phyloP scores from a whole-genome alignment of 1,140 invertebrate genomes.

The Dolichoris vasculosae region DNA sequence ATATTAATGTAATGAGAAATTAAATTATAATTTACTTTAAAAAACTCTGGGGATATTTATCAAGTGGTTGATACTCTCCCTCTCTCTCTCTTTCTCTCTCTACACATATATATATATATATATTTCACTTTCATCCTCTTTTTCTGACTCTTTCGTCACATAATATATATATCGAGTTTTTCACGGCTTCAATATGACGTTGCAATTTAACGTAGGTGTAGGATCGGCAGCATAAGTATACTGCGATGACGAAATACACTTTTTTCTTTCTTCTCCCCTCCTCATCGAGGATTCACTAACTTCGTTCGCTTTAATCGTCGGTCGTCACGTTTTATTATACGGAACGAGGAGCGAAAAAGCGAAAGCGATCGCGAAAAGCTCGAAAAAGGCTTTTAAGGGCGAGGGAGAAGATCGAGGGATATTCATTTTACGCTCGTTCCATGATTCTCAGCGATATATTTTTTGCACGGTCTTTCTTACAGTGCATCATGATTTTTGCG shows the following conservation, averaged over 20 bases:
- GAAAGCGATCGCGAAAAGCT: constrained; percentile 38
- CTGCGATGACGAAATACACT: not conserved
- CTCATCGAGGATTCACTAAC: not conserved
- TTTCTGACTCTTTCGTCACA: not conserved
- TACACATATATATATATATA: too few relatives aligned
- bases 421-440: constrained; percentile 54
- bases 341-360: constrained; percentile 37
- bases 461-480: constrained; percentile 40
- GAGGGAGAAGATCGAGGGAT: constrained; percentile 30
- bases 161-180: constrained; percentile 21
- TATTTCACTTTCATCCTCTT: not conserved
- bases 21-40: not conserved
- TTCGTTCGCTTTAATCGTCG: constrained; percentile 33
- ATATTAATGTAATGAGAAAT: not conserved
- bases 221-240: not conserved
- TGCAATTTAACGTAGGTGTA: constrained; percentile 27
- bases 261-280: not conserved
- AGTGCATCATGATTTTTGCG: constrained; percentile 35
- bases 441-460: constrained; percentile 42
- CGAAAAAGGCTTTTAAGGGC: constrained; percentile 48
- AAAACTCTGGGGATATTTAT: not conserved
- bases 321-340: constrained; percentile 50
- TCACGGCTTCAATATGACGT: constrained; percentile 16
- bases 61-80: not conserved
- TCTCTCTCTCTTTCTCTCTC: not conserved